These are phyloP conservation scores for Drosophila pandora DNA, from an alignment of 1,140 invertebrate genomes.

Conservation along the genomic window DNA sequence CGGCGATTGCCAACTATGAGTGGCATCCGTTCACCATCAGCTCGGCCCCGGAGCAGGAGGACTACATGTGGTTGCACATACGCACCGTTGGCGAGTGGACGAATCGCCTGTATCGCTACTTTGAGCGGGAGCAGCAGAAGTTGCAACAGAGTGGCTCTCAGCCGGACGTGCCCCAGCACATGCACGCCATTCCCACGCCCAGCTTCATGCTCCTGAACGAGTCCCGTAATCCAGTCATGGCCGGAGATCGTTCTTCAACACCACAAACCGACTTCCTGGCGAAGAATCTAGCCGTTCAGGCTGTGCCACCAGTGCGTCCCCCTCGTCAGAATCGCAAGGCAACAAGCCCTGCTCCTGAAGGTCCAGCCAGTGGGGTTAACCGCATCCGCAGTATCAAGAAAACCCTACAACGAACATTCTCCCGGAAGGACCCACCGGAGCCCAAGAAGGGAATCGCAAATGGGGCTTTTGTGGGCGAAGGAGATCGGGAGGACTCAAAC, in stretches of 20 bases:
- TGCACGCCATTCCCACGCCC: conserved; percentile 73
- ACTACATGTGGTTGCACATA: conserved; percentile 97
- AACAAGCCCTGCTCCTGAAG: conserved; percentile 5
- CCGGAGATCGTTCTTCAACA: conserved; percentile 36
- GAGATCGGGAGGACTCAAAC: conserved; percentile 30
- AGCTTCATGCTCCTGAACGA: conserved; percentile 67
- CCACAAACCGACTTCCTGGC: conserved; percentile 82
- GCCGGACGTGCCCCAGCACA: conserved; percentile 84
- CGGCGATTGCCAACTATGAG: conserved; percentile 95
- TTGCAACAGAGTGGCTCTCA: conserved; percentile 87
- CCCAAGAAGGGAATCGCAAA: conserved; percentile 85
- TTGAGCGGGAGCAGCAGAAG: conserved; percentile 91
- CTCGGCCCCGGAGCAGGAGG: conserved; percentile 96
- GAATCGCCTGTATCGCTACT: conserved; percentile 94
- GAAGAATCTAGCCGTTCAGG: conserved; percentile 59
- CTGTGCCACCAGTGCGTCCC: conserved; percentile 63
- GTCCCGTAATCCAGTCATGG: conserved; percentile 55
- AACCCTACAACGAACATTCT: conserved; percentile 85
- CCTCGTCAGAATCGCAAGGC: conserved; percentile 77
- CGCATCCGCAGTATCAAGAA: conserved; percentile 84
- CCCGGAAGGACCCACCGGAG: conserved; percentile 84
- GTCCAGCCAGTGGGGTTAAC: conserved; percentile 53
- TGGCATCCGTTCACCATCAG: conserved; percentile 99
- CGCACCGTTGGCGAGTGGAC: conserved; percentile 98
- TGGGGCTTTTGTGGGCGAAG: conserved; percentile 85